Percentiles rank a stretch among this genome's conserved stretches.
phyloP scores from a whole-genome alignment of 2,113 vertebrate species.

The Puffinus mauretanicus region DNA sequence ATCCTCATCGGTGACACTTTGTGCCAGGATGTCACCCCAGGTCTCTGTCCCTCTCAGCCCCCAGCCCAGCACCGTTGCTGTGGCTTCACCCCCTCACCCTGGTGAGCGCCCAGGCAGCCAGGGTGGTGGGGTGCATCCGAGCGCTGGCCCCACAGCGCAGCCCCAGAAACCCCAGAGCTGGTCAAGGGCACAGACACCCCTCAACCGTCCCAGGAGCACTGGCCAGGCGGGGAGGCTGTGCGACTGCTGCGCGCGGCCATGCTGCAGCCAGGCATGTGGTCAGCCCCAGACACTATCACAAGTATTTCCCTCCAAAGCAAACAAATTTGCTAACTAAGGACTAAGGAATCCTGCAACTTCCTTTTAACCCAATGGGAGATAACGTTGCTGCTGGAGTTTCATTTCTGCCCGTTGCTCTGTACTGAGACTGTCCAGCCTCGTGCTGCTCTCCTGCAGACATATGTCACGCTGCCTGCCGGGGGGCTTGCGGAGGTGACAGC shows the following conservation, averaged over 20 bases:
- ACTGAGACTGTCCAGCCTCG: rapidly evolving
- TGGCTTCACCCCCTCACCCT: rapidly evolving
- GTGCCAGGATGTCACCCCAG: neutral
- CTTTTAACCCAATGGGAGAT: neutral
- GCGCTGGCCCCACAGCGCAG: neutral
- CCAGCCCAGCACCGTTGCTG: neutral
- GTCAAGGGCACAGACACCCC: neutral
- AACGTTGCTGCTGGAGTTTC: neutral
- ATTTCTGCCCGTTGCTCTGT: neutral
- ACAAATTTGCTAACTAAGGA: neutral
- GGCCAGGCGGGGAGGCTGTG: neutral
- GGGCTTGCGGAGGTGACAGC: rapidly evolving
- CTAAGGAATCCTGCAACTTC: neutral
- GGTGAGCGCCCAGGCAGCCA: neutral
- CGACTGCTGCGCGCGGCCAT: neutral
- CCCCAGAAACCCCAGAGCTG: neutral
- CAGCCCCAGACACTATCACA: neutral
- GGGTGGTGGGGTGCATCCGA: no score
- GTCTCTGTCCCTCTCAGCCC: neutral
- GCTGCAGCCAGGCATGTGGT: neutral
- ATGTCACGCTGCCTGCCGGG: rapidly evolving
- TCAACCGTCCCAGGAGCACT: neutral
- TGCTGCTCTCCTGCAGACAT: neutral
- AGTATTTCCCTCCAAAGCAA: conserved; percentile 1
- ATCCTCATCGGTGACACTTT: rapidly evolving